Evolutionary conservation across 2,113 vertebrate species (phyloP).

Genomic region (Balaenoptera acutorostrata): DNA sequence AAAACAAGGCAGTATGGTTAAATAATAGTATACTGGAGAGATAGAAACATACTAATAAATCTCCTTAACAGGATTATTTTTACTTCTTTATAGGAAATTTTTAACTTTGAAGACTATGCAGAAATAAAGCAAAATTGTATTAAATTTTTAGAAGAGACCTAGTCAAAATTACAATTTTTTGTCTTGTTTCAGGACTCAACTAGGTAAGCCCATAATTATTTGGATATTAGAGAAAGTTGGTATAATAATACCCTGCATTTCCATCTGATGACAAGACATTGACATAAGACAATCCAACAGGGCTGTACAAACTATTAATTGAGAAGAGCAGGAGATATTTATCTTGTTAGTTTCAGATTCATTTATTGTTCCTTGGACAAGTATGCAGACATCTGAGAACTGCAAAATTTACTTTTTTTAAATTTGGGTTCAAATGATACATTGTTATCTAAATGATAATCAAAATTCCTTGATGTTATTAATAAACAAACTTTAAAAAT

Average conservation of each 20-base stretch:
- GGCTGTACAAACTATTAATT: neutral
- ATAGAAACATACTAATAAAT: neutral
- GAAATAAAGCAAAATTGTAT: neutral
- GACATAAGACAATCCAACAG: neutral
- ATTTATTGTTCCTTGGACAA: constrained; percentile 32
- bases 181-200: neutral
- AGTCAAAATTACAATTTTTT: neutral
- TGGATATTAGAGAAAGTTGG: constrained; percentile 3
- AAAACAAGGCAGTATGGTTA: neutral
- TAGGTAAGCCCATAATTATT: constrained; percentile 14
- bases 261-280: neutral
- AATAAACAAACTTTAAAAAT: constrained; percentile 68
- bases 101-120: neutral
- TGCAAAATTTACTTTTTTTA: neutral
- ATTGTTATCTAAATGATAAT: constrained; percentile 21
- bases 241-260: neutral
- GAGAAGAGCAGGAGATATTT: constrained; percentile 7
- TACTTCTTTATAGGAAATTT: neutral
- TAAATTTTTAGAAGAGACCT: neutral
- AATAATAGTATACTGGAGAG: neutral
- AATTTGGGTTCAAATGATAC: constrained; percentile 20
- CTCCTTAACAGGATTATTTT: neutral
- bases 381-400: neutral
- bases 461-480: constrained; percentile 50
- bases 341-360: constrained; percentile 27